These are phyloP conservation scores for Archegozetes longisetosus DNA, from an alignment of 1,140 invertebrate genomes.

Conservation along the genomic window DNA sequence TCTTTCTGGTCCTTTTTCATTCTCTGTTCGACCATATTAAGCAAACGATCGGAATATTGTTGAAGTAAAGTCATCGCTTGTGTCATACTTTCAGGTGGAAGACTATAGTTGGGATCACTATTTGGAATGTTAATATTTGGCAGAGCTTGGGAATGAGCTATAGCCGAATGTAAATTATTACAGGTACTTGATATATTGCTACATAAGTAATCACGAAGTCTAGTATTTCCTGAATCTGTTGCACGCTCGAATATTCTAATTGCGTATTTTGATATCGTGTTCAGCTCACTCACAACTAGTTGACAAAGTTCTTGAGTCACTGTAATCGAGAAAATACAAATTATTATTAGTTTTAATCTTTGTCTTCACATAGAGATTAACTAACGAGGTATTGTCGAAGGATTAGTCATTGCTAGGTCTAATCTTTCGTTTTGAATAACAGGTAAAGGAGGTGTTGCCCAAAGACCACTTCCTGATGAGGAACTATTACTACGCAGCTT, in stretches of 20 bases:
- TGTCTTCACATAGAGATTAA: neutral
- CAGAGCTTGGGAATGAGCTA: neutral
- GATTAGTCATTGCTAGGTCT: conserved; percentile 9
- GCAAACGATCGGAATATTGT: conserved; percentile 43
- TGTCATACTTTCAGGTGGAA: conserved; percentile 26
- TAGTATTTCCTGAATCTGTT: conserved; percentile 11
- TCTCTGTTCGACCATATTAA: conserved; percentile 43
- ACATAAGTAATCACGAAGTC: conserved; percentile 1
- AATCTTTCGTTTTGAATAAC: neutral
- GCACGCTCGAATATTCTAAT: conserved; percentile 13
- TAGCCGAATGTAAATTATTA: neutral
- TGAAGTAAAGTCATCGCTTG: conserved; percentile 38
- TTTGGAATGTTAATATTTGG: neutral
- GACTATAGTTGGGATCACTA: neutral
- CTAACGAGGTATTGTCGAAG: conserved; percentile 9
- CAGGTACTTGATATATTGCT: neutral
- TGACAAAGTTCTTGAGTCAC: conserved; percentile 10
- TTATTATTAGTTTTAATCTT: neutral
- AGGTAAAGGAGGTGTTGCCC: neutral
- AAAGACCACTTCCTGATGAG: neutral
- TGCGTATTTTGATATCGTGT: conserved; percentile 10
- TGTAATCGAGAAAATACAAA: conserved; percentile 5
- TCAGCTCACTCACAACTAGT: conserved; percentile 17
- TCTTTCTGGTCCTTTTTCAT: conserved; percentile 32
- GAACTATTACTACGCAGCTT: conserved; percentile 4